Conservation (phyloP, 2,797 vertebrate genomes). For the Perodicticus potto region DNA sequence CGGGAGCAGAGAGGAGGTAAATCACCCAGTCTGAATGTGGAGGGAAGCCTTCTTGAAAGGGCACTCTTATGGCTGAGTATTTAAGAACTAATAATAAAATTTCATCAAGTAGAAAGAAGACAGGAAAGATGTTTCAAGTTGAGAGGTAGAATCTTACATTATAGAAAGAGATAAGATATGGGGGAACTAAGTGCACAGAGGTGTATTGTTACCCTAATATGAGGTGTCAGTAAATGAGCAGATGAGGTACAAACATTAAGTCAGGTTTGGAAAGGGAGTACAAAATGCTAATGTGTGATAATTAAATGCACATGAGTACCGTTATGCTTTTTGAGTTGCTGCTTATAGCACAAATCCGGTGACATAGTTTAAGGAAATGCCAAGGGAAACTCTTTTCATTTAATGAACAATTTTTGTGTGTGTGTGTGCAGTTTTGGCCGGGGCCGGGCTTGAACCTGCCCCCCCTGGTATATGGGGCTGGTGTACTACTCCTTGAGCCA, state of each 20-base stretch:
- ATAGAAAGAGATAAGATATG: background rate
- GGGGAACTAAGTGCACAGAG: background rate
- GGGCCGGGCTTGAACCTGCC: no score
- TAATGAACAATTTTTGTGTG: background rate
- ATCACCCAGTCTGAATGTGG: accelerated
- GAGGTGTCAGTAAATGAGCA: background rate
- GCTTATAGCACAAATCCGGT: background rate
- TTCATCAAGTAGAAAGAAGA: background rate
- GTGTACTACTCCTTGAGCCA: no score
- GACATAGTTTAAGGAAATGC: background rate
- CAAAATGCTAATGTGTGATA: background rate
- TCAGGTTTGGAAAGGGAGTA: background rate
- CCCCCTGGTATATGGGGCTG: no score
- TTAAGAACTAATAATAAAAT: background rate
- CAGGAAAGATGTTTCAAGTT: background rate
- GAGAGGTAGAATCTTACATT: background rate
- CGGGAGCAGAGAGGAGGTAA: background rate
- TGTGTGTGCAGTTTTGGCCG: no score
- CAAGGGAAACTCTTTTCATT: background rate
- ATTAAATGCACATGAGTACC: background rate
- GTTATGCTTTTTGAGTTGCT: background rate
- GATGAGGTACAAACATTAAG: background rate
- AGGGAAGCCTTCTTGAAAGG: background rate
- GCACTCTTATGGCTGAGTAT: no score
- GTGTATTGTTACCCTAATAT: background rate